These are phyloP conservation scores for Drosophila hamatofila DNA, from an alignment of 2,888 invertebrate genomes.

Conservation along the genomic window DNA sequence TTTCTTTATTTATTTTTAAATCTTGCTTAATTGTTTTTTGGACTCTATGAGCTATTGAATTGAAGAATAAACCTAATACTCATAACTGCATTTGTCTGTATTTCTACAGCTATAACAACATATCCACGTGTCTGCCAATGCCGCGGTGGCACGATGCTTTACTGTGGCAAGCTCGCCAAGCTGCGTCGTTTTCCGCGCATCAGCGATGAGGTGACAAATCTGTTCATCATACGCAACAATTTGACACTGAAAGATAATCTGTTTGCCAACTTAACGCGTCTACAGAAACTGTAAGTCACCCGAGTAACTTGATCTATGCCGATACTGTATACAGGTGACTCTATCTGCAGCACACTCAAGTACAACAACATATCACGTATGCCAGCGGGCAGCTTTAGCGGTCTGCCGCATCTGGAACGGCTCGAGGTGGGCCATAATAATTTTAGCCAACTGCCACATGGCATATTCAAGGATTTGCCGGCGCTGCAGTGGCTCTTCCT, in stretches of 20 bases:
- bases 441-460: conserved; percentile 81
- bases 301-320: background rate
- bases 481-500: conserved; percentile 86
- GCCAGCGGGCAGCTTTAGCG: conserved; percentile 78
- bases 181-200: conserved; percentile 71
- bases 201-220: conserved; percentile 80
- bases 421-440: conserved; percentile 83
- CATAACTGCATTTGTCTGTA: background rate
- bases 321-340: conserved; percentile 1
- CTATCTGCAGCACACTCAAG: conserved; percentile 77
- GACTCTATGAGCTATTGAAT: background rate
- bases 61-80: background rate
- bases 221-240: conserved; percentile 82
- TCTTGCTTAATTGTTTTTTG: background rate
- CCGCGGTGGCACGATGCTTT: conserved; percentile 68
- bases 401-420: conserved; percentile 73
- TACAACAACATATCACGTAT: conserved; percentile 84
- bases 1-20: background rate
- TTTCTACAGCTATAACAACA: conserved; percentile 79
- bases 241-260: conserved; percentile 76
- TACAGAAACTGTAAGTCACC: conserved; percentile 78
- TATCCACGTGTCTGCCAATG: conserved; percentile 83
- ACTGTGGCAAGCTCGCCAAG: conserved; percentile 76
- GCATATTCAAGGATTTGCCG: conserved; percentile 85
- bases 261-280: conserved; percentile 70